These are phyloP conservation scores for Bradynema listronoti DNA, from an alignment of 1,140 invertebrate species.

Conservation along the genomic window DNA sequence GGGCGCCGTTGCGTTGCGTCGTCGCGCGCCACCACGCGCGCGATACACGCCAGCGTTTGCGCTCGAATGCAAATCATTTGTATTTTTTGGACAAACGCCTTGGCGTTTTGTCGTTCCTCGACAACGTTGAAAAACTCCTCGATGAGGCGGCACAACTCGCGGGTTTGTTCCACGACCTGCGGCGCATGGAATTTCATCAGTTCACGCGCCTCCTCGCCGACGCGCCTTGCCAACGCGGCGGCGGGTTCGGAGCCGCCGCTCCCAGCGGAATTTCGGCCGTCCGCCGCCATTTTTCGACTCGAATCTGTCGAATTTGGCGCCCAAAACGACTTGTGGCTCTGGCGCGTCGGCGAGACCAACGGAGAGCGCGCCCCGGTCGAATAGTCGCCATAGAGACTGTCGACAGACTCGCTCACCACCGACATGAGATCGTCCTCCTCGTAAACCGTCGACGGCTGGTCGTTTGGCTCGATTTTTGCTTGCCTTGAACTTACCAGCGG, in stretches of 20 bases:
- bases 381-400: conserved; percentile 10
- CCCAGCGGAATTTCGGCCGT: neutral
- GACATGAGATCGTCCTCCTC: conserved; percentile 40
- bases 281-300: neutral
- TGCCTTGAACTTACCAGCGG: too few relatives aligned
- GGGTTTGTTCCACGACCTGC: conserved; percentile 24
- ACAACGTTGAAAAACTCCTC: conserved; percentile 26
- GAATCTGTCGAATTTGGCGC: conserved; percentile 16
- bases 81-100: conserved; percentile 35
- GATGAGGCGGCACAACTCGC: conserved; percentile 23
- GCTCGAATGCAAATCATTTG: conserved; percentile 28
- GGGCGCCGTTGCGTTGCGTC: conserved; percentile 10
- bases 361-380: neutral
- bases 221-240: conserved; percentile 12
- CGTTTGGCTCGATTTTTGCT: too few relatives aligned
- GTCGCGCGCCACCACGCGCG: conserved; percentile 13
- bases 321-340: conserved; percentile 1
- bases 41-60: conserved; percentile 26
- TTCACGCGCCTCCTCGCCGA: conserved; percentile 27
- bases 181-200: conserved; percentile 22
- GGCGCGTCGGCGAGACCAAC: neutral
- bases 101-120: conserved; percentile 16
- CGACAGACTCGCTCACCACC: conserved; percentile 25
- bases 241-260: neutral
- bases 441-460: conserved; percentile 10